These are phyloP conservation scores for Myotis planiceps DNA, from an alignment of 2,797 vertebrate species.

Conservation along the genomic window DNA sequence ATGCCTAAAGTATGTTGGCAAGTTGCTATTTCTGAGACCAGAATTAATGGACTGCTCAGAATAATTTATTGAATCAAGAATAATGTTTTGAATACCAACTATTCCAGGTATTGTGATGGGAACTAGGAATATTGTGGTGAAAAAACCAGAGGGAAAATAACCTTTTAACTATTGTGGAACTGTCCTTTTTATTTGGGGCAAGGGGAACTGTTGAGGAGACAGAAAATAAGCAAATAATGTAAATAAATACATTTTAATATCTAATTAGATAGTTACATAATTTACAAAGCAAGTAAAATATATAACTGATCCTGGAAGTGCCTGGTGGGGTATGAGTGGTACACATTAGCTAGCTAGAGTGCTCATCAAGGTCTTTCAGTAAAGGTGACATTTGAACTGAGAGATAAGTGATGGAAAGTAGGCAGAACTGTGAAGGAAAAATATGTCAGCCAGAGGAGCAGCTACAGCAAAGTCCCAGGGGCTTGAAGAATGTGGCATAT, in stretches of 20 bases:
- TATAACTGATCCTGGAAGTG: not conserved
- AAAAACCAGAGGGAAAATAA: not conserved
- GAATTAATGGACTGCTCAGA: conserved; percentile 40
- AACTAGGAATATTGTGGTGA: not conserved
- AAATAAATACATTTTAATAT: not conserved
- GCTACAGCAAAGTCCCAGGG: not conserved
- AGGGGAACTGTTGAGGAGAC: not conserved
- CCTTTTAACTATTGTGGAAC: not conserved
- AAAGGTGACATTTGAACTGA: not conserved
- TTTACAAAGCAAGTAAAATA: not conserved
- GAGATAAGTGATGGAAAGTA: not conserved
- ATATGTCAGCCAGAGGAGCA: not conserved
- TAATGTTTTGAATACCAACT: conserved; percentile 23
- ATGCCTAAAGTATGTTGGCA: not conserved
- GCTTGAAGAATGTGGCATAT: not conserved
- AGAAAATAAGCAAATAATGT: not conserved
- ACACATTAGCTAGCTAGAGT: not conserved
- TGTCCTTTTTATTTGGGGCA: not conserved
- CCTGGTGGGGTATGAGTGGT: not conserved
- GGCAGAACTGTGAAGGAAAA: not conserved
- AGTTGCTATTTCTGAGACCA: not conserved
- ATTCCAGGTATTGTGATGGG: not conserved
- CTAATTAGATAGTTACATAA: not conserved
- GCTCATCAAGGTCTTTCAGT: not conserved
- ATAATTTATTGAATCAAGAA: conserved; percentile 41